Evolutionary conservation across 2,888 invertebrate genomes (phyloP), one percentile per base, ranked within the genome.

Genomic region (Lithosia quadra): DNA sequence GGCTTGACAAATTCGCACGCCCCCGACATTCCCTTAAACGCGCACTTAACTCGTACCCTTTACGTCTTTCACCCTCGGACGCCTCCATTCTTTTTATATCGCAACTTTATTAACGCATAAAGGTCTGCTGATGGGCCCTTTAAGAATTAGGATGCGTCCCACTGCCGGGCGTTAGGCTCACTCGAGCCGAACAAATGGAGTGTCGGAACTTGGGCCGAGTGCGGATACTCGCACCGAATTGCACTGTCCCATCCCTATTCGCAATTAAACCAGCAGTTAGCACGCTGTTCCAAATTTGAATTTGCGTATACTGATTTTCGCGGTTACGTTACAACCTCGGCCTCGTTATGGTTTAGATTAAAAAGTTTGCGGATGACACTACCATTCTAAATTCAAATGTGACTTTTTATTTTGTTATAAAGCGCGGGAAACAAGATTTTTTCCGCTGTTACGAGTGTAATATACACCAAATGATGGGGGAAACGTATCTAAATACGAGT

Each of bases 81-180:
- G 94, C 92, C 90, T 93, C 85, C 87, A 88, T 93, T 93, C 94
- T 94, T 95, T 94, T 95, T 94, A 95, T 94, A 94, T 94, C 91
- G 92, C 93, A 94, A 94, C 94, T 95, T 95, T 95, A 95, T 95
- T 95, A 95, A 94, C 95, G 94, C 90, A 94, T 95, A 95, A 95
- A 95, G 94, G 94, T 93, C 93, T 93, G 86, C 86, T 91, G 94
- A 95, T 95, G 93, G 81, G 94, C 91, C 94, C 93, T 91, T 93
- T 92, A 94, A 93, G 94, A 94, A 94, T 94, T 94, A 94, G 93
- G 93, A 94, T 91, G 91, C 93, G 93, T 90, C 93, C 92, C 92
- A 90, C 84, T 86, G 88, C 83, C 89, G 88, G 80, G 84, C 86
- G 86, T 87, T 86, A 85, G 86, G 84, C 88, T 86, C 91, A 87